Evolutionary conservation across 2,113 vertebrate genomes (phyloP).

Genomic region (Pholis gunnellus): DNA sequence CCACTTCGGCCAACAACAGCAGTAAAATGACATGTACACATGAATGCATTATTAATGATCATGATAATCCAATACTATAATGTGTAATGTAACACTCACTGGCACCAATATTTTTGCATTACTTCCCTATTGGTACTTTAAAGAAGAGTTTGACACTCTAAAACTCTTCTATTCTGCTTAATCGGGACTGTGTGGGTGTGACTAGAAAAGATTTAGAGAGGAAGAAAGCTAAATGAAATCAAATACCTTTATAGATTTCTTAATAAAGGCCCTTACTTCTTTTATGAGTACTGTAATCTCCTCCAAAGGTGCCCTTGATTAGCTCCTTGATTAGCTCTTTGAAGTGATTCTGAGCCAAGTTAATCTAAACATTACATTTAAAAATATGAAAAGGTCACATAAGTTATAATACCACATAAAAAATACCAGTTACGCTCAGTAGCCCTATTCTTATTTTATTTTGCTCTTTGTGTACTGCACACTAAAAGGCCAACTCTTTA

Average conservation of each 20-base stretch:
- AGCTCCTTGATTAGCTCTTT: background rate
- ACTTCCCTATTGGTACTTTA: background rate
- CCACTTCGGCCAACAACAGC: background rate
- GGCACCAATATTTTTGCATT: background rate
- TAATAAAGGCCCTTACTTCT: background rate
- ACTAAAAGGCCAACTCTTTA: slow-evolving; percentile 5
- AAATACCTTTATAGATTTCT: slow-evolving; percentile 11
- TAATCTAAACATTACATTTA: slow-evolving; percentile 14
- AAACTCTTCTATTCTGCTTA: background rate
- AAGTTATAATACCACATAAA: background rate
- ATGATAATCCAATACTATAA: background rate
- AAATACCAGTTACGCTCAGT: background rate
- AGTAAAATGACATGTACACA: background rate
- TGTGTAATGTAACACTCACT: background rate
- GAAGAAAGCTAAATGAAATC: background rate
- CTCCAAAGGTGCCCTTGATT: background rate
- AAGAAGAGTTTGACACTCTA: background rate
- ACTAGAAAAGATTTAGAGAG: background rate
- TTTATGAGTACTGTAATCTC: background rate
- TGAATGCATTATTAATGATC: background rate
- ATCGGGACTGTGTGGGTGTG: background rate
- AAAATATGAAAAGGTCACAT: slow-evolving; percentile 15
- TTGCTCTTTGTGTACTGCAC: background rate
- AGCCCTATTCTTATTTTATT: slow-evolving; percentile 2
- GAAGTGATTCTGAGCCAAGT: background rate